These are phyloP conservation scores for Lasioglossum pauxillum DNA, from an alignment of 2,888 invertebrate species.

Conservation along the genomic window DNA sequence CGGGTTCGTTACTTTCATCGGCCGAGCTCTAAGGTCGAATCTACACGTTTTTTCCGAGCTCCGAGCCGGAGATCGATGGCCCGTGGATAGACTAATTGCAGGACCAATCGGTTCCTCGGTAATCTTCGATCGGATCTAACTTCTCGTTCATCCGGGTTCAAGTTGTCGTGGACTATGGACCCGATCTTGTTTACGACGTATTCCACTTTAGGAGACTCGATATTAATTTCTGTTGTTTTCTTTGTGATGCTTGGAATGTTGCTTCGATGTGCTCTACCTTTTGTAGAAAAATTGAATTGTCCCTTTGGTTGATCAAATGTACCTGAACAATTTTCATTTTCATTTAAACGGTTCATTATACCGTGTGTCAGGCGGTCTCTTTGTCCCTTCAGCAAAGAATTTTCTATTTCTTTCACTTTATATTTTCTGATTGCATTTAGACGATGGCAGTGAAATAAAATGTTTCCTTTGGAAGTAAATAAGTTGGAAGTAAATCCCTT, in stretches of 20 bases:
- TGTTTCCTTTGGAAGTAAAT: too few relatives aligned
- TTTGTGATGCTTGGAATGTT: too few relatives aligned
- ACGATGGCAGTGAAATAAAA: too few relatives aligned
- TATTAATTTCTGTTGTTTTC: not conserved
- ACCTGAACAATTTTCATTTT: not conserved
- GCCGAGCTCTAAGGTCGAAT: slow-evolving; percentile 17
- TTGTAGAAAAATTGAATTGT: not conserved
- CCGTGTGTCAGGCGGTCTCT: too few relatives aligned
- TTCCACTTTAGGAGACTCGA: not conserved
- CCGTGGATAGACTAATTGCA: not conserved
- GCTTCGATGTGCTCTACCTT: too few relatives aligned
- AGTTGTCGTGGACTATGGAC: not conserved
- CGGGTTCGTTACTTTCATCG: slow-evolving; percentile 36
- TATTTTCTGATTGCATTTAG: too few relatives aligned
- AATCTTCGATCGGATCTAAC: not conserved
- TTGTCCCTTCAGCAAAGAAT: too few relatives aligned
- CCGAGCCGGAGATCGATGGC: not conserved
- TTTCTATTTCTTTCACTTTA: too few relatives aligned
- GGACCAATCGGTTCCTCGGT: not conserved
- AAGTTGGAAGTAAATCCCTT: too few relatives aligned
- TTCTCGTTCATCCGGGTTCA: not conserved
- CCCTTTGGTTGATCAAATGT: not conserved
- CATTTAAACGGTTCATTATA: not conserved
- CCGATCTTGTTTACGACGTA: not conserved
- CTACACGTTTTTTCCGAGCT: slow-evolving; percentile 3